A percentile compares a stretch with the other conserved stretches of the same genome.
These are phyloP conservation scores for Eilema caniola DNA, from an alignment of 2,888 invertebrate genomes.

Conservation along the genomic window DNA sequence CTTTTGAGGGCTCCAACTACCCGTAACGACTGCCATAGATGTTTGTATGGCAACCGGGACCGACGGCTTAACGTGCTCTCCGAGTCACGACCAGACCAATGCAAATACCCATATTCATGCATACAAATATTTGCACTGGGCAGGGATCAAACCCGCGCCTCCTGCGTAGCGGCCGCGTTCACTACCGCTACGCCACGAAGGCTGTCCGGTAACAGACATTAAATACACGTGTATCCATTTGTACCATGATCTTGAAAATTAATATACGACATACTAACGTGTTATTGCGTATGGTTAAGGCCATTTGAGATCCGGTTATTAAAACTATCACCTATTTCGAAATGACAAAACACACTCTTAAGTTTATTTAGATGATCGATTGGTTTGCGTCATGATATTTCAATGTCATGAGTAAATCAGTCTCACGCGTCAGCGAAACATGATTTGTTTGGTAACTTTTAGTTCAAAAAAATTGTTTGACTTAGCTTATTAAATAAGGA, in stretches of 20 bases:
- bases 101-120: too few relatives aligned
- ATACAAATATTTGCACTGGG: too few relatives aligned
- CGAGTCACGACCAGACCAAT: too few relatives aligned
- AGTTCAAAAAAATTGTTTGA: not conserved
- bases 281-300: conserved; percentile 3
- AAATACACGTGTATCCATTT: not conserved
- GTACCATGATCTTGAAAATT: not conserved
- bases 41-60: too few relatives aligned
- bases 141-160: too few relatives aligned
- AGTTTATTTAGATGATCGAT: conserved; percentile 2
- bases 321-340: not conserved
- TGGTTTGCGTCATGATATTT: not conserved
- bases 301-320: conserved; percentile 17
- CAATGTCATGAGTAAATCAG: not conserved
- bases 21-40: too few relatives aligned
- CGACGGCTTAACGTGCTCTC: too few relatives aligned
- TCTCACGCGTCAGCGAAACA: not conserved
- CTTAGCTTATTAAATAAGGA: not conserved
- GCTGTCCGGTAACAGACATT: not conserved
- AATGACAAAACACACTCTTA: conserved; percentile 12
- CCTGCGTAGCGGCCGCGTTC: too few relatives aligned
- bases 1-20: too few relatives aligned
- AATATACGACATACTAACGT: not conserved
- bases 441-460: not conserved
- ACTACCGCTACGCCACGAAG: too few relatives aligned